Base-by-base conservation (phyloP, 2,797 vertebrate species). In the Threskiornis aethiopicus region DNA sequence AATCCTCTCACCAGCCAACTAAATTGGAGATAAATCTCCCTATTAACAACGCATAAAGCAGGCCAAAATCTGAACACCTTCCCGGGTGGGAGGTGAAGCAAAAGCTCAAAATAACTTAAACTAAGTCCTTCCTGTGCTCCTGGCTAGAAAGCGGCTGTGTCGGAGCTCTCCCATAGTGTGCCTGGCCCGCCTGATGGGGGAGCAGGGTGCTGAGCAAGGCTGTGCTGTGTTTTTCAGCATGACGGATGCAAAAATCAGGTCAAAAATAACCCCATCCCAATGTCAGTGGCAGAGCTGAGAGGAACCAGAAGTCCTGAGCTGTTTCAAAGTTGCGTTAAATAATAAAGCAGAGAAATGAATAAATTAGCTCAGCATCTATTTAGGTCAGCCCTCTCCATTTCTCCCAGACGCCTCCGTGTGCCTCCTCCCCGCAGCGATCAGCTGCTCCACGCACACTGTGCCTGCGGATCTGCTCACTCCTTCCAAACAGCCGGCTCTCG, bases 351-450 rank as follows among this genome's bases (percentile, higher is more conserved):
- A 82, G 79, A 91, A 93, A 91, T 69, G 76, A 96, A 96, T 94
- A 91, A 90, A 95, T 95, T 86, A 96, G 87, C 94, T 94, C 83
- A 70, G 91, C 90, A 88, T 96, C 88, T 94, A 90, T 96, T 94
- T 97, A 94, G 93, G 95, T 97, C 96, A 96, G 86, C 49, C 86
- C 89, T 94, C 82, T 79, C 54, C 2, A 4, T 54, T 91, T 54
- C 83, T 95, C 61, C 76, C 79, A 67, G 73, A 77, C 76, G 46
- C 87, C 93, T 88, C 85, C 85, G 1, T 89, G 80, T 19, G 85
- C 92, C 88, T 95, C 85, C 83, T 90, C 72, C 84, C 90, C 11
- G 20, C 87, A 77, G 76, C 4, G 12, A 66, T 91, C 94, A 77
- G 91, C 93, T 92, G 93, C 84, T 89, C 82, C 4, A 3, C 3